phyloP scores from a whole-genome alignment of 2,888 invertebrate species.

The Polydrusus cervinus region DNA sequence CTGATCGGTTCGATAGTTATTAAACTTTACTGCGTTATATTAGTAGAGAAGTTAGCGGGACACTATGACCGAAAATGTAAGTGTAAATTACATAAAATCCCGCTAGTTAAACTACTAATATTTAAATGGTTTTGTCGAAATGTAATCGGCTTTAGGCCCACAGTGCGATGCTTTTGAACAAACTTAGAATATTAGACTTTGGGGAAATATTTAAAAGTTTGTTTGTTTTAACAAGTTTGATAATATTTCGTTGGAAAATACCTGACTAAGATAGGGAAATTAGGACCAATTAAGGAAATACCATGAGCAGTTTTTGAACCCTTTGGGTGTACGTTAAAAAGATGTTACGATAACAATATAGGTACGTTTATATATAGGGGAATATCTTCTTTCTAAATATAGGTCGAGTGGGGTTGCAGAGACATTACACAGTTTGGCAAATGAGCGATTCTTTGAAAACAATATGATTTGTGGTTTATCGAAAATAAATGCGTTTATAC shows the following conservation, averaged over 20 bases:
- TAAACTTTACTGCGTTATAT: no score
- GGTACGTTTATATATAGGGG: neutral
- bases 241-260: conserved; percentile 10
- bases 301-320: neutral
- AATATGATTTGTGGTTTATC: no score
- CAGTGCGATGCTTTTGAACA: conserved; percentile 27
- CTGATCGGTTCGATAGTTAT: no score
- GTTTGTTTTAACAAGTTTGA: conserved; percentile 42
- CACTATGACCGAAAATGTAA: no score
- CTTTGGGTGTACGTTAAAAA: neutral
- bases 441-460: no score
- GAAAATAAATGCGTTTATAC: no score
- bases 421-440: no score
- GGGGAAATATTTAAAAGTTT: conserved; percentile 51
- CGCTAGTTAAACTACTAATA: no score
- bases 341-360: neutral
- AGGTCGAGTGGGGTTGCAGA: neutral
- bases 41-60: no score
- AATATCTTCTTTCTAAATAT: neutral
- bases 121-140: no score
- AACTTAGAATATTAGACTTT: conserved; percentile 48
- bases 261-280: conserved; percentile 1
- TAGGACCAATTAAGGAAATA: neutral
- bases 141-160: no score
- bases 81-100: no score